Evolutionary conservation across 2,797 vertebrate genomes (phyloP), one percentile per base, ranked within the genome.

Genomic region (Stomatorhinus walkeri): DNA sequence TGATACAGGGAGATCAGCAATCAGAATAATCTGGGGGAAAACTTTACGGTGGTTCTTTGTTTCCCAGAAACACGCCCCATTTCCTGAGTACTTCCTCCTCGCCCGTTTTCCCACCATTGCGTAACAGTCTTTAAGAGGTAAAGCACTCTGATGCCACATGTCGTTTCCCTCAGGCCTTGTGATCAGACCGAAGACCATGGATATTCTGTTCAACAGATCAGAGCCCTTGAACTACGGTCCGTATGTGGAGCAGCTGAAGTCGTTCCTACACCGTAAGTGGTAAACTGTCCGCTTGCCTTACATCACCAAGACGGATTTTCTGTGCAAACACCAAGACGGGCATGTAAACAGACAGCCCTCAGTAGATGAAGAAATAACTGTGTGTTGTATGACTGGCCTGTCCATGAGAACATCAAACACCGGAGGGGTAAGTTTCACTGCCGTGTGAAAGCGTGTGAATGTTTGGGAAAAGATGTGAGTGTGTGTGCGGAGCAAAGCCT

Each of bases 101-200:
- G 9, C 36, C 40, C 2, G 3, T 22, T n/a, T 81, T 22, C 16
- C 40, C 19, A 22, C 19, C 19, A 8, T 22, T 81, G 19, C 40
- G 1, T 9, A 22, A 46, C 76, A 46, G 36, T 81, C 40, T 76
- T 76, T 76, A 40, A 40, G 32, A 16, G 32, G 32, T 40, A 76
- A 76, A 76, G 68, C 14, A 16, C 32, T 76, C 32, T 76, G 32
- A 40, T 5, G 68, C 68, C 68, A 19, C 68, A 36, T 46, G 91
- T 92, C 92, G 88, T 81, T 90, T 14, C 43, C 89, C 90, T 9
- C 94, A 99, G 98, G 98, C 83, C 94, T 99, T 94, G 96, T 95
- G 93, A 98, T 99, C 93, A 97, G 96, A 91, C 98, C 98, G 83
- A 96, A 97, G 90, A 94, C 96, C 85, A 0, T 98, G 95, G 98